Base-by-base conservation (phyloP, 1,140 invertebrate species). In the Teleopsis dalmanni region DNA sequence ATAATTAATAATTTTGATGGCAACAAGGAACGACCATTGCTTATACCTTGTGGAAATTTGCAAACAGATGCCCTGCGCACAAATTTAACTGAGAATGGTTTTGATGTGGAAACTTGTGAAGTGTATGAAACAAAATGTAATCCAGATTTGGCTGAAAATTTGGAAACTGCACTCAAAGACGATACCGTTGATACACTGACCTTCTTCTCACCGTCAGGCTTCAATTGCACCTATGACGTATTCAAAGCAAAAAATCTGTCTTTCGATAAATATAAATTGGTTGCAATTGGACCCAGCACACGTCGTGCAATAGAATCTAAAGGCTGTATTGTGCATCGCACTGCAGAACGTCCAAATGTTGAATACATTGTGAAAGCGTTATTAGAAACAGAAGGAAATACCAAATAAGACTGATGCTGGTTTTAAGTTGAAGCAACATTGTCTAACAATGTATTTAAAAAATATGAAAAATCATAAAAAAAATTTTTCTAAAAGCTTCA, bases 131-230 rank as follows among this genome's bases (percentile, higher is more conserved):
- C 76, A 6, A 73, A 60, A 13, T 63, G 65, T 21, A 61, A 54
- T 47, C 65, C 65, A 0, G 57, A 72, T 29, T 65, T 77, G 50
- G 75, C 69, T 50, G 69, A 70, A 4, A 72, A 72, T 48, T 59
- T 78, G 47, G 73, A 70, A 31, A 52, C 52, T 7, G 69, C 71
- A n/a, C 52, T 78, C 7, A 63, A 72, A 31, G 57, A 68, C 1
- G 57, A 68, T 1, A 71, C 66, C 23, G 68, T 73, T 0, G 72
- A 73, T 33, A 75, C 71, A 38, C 55, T 78, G 50, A 75, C 76
- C 7, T 78, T 77, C 60, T 78, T 78, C 43, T 77, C 76, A 27
- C 76, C 76, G 0, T 78, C 76, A 0, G 76, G 76, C 1, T 63
- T 71, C 3, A 67, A 63, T 33, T 71, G 58, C 44, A 56, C 57